Evolutionary conservation across 2,888 invertebrate genomes (phyloP).

Genomic region (Apamea monoglypha): DNA sequence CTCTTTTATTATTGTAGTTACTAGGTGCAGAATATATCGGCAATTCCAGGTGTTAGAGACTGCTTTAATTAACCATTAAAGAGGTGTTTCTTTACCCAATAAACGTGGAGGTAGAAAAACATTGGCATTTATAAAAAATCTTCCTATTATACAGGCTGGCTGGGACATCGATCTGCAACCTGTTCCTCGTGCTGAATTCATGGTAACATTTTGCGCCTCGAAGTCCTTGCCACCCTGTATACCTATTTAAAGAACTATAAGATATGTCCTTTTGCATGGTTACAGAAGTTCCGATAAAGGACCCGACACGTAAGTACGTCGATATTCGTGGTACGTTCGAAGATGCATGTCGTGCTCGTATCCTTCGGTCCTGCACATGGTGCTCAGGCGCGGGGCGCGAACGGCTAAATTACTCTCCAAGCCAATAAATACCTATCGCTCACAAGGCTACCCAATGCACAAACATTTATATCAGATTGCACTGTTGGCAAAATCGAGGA

Average conservation of each 20-base stretch:
- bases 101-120: constrained; percentile 14
- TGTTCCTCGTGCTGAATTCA: too few relatives aligned
- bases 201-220: too few relatives aligned
- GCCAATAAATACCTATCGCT: constrained; percentile 7
- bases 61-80: constrained; percentile 44
- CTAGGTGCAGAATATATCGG: constrained; percentile 18
- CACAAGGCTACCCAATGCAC: constrained; percentile 5
- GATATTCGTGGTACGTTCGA: not conserved
- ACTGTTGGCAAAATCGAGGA: not conserved
- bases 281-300: not conserved
- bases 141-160: not conserved
- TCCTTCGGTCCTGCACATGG: not conserved
- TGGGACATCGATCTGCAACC: too few relatives aligned
- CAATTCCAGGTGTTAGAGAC: constrained; percentile 27
- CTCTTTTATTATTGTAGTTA: constrained; percentile 27
- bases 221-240: too few relatives aligned
- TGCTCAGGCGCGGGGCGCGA: not conserved
- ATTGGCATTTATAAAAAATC: not conserved
- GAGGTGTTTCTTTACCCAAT: constrained; percentile 13
- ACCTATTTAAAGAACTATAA: not conserved
- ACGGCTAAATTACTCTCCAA: constrained; percentile 10
- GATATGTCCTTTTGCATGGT: not conserved
- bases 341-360: not conserved
- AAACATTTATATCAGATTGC: constrained; percentile 28
- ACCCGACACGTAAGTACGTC: not conserved